Evolutionary conservation across 2,888 invertebrate species (phyloP).

Genomic region (Buathra laborator): DNA sequence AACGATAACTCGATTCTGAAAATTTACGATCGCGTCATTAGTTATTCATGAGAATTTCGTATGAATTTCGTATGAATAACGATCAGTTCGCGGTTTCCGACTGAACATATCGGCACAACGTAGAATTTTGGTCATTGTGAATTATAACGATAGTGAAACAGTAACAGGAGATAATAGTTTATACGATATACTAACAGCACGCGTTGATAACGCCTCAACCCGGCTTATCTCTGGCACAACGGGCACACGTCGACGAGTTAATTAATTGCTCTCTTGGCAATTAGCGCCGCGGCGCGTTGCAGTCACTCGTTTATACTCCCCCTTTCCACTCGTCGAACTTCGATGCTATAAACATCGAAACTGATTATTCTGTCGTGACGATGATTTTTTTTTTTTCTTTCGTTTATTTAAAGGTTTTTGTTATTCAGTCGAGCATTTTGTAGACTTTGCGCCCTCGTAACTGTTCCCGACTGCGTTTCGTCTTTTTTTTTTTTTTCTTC

Average conservation of each 20-base stretch:
- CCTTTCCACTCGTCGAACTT: neutral
- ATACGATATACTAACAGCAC: constrained; percentile 2
- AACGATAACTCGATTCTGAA: neutral
- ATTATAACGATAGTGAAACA: neutral
- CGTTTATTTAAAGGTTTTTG: neutral
- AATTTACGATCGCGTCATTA: neutral
- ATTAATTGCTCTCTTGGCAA: constrained; percentile 10
- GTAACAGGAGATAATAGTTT: constrained; percentile 4
- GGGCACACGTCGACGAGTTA: neutral
- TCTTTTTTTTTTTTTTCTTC: neutral
- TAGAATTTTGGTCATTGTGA: neutral
- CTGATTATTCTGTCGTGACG: neutral
- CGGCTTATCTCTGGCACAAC: constrained; percentile 12
- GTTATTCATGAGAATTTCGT: neutral
- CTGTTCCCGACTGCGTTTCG: neutral
- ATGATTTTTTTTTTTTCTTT: neutral
- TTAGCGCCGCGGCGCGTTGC: neutral
- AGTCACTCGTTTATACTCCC: neutral
- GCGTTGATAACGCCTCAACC: constrained; percentile 17
- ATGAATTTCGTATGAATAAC: neutral
- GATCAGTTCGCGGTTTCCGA: neutral
- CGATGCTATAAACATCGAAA: neutral
- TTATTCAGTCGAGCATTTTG: neutral
- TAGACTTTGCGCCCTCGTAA: neutral
- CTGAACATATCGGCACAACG: neutral